Evolutionary conservation across 1,140 invertebrate species (phyloP), one percentile per base, ranked within the genome.

Genomic region (Schlechtendalia chinensis): DNA sequence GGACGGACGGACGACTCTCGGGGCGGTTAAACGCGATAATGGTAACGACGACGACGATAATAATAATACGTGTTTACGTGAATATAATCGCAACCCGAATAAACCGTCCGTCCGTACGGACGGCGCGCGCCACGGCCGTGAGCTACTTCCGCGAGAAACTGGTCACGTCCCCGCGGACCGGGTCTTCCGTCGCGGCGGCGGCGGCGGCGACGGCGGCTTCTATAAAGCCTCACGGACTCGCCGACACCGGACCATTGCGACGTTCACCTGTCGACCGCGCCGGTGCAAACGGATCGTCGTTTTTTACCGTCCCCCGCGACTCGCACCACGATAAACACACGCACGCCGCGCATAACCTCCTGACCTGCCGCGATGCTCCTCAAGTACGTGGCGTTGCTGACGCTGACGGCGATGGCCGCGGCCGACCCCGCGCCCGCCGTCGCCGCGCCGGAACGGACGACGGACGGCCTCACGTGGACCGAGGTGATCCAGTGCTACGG

Each of bases 101-200:
- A n/a, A n/a, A 45, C 10, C 39, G 47, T 50, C 47, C 47, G 47
- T 50, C 47, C 14, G 59, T 29, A 5, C 59, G 61, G 6, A 24
- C 59, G 58, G 56, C 58, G 27, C 59, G 61, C 27, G 58, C 61
- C 32, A 32, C 65, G 50, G 24, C 16, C 56, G 74, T 77, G 74
- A 32, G 74, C 74, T 77, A 77, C 74, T 77, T 77, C 74, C 39
- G 56, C 39, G 56, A 61, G 74, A 77, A 77, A 77, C 74, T 77
- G 74, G 74, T 77, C 74, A 47, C 56, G 74, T 77, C 56, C 32
- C 32, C 32, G 8, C 74, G 74, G 74, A 77, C 56, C 74, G 32
- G 74, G 56, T 45, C 59, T 56, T 32, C 56, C 53, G 56, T 47
- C 56, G 74, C 74, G 74, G 74, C 74, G 53, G 27, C 72, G 29